phyloP scores from a whole-genome alignment of 2,113 vertebrate species.

The Mionectes macconnelli region DNA sequence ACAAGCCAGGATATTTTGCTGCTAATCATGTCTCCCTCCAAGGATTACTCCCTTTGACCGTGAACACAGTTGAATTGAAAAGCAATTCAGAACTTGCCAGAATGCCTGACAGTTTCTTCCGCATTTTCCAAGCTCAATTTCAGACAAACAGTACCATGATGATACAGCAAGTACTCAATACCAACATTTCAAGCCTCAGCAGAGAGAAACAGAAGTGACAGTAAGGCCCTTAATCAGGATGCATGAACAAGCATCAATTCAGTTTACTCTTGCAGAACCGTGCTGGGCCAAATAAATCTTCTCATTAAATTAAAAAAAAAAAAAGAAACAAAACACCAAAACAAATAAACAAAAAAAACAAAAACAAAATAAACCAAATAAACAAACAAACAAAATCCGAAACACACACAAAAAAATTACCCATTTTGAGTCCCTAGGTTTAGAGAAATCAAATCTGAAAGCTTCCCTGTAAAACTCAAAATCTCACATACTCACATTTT shows the following conservation, averaged over 20 bases:
- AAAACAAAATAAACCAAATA: background rate
- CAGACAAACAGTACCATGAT: constrained; percentile 6
- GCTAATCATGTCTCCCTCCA: background rate
- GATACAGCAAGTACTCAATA: constrained; percentile 28
- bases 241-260: constrained; percentile 25
- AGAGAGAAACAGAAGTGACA: background rate
- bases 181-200: constrained; percentile 4
- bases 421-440: background rate
- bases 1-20: background rate
- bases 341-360: background rate
- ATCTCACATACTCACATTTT: background rate
- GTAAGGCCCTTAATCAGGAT: constrained; percentile 34
- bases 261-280: background rate
- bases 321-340: background rate
- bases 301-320: background rate
- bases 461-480: background rate
- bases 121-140: constrained; percentile 25
- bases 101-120: background rate
- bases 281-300: constrained; percentile 24
- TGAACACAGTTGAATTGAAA: background rate
- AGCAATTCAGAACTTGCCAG: constrained; percentile 25
- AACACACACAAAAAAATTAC: background rate
- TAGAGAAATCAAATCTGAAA: background rate
- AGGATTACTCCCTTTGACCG: background rate
- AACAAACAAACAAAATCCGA: background rate